Evolutionary conservation across 1,140 invertebrate genomes (phyloP).

Genomic region (Drosophila kikkawai): DNA sequence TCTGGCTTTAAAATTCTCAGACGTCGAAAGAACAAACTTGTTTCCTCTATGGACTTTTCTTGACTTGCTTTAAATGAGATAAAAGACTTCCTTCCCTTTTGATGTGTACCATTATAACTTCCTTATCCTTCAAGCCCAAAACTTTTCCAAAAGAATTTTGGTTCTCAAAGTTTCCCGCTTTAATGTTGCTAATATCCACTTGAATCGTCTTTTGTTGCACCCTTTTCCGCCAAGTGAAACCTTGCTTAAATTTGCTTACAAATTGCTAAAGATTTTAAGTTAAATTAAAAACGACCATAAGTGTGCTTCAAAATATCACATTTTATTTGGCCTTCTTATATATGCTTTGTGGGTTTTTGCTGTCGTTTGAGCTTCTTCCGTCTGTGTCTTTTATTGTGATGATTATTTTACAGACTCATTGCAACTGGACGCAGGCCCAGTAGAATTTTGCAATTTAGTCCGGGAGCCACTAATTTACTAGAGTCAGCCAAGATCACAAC

Average conservation of each 20-base stretch:
- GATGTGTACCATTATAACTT: too few relatives aligned
- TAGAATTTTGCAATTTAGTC: constrained; percentile 81
- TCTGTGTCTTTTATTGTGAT: constrained; percentile 52
- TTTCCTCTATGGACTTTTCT: too few relatives aligned
- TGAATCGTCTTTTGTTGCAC: constrained; percentile 18
- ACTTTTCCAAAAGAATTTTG: background rate
- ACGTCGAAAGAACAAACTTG: background rate
- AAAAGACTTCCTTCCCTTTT: background rate
- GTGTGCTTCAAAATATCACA: background rate
- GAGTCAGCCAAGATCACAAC: constrained; percentile 54
- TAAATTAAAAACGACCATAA: background rate
- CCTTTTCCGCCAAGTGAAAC: constrained; percentile 12
- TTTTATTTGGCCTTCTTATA: background rate
- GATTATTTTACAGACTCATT: constrained; percentile 78
- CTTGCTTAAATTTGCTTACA: background rate
- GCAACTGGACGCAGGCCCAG: constrained; percentile 83
- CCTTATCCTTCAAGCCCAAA: background rate
- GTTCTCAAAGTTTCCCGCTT: background rate
- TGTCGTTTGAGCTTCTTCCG: constrained; percentile 29
- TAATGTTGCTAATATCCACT: constrained; percentile 11
- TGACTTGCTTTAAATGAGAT: background rate
- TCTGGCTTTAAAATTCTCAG: background rate
- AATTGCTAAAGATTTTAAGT: background rate
- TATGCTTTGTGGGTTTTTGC: constrained; percentile 25
- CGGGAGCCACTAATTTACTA: constrained; percentile 72